Base-by-base conservation (phyloP, 1,140 invertebrate genomes). In the Drosophila lini region DNA sequence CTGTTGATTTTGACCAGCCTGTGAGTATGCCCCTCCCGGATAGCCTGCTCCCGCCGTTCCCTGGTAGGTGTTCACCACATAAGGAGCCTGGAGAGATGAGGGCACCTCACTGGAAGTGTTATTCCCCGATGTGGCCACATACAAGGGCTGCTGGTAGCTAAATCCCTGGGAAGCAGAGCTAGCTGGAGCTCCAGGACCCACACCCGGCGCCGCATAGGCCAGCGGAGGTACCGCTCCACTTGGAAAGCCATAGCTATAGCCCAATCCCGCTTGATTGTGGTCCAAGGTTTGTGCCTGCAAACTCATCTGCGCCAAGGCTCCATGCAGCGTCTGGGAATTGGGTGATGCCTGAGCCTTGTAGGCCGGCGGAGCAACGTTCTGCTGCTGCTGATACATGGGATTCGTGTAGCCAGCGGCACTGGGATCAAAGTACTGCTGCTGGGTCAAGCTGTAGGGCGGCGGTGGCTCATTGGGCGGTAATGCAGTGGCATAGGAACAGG, bases 321-420 rank as follows among this genome's bases (percentile, higher is more conserved):
- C 73, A 31, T 85, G 83, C 3, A 90, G 47, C 1, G 76, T 75
- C 25, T 92, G 91, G 3, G 91, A 92, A 13, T 91, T 92, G 11
- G 91, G 91, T 25, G 91, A 92, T 0, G 91, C 77, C 22, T 91
- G 91, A 3, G 85, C 78, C 59, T 91, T 91, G 52, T 92, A 92
- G 16, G 91, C 91, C 4, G 90, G 91, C 5, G 91, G 91, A 22
- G 84, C 91, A 5, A 91, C 75, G 38, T 91, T 67, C 56, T 91
- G 88, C 45, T 91, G 91, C 38, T 86, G 91, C 31, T 91, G 88
- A 32, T 91, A 92, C 71, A 92, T 91, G 15, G 91, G 91, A 78
- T 92, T 92, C 7, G 85, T 90, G 40, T 91, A 92, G 40, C 91
- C 91, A 0, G 88, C 82, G 5, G 84, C 90, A 36, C 15, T 79